Evolutionary conservation across 2,888 invertebrate species (phyloP), one percentile per base, ranked within the genome.

Genomic region (Coenonympha glycerion): DNA sequence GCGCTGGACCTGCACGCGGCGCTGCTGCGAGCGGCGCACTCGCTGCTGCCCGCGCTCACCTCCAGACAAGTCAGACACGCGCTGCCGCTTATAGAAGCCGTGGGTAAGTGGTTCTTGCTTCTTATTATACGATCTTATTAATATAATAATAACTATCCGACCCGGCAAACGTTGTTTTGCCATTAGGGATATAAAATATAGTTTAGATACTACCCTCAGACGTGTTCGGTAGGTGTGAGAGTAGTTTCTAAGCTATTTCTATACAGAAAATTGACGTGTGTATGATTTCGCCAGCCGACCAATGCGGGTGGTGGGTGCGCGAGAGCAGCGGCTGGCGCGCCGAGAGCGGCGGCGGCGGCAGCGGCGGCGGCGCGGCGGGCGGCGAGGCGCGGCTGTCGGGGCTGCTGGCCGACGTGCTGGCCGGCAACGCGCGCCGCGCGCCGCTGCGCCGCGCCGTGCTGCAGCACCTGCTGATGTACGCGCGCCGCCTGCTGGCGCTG

Each of bases 1-100:
- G 67, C 68, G 13, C 64, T 61, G 49, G 68, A 67, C 55, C 57
- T 68, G 59, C 73, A 67, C 63, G 77, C 70, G 34, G 62, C 91
- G 28, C 76, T 94, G 51, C 76, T 95, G 49, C 90, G 90, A 68
- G 59, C 65, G 62, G 89, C 93, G 15, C 89, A 92, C 68, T 91
- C 92, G 61, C 76, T 95, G 55, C 61, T 69, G 90, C 93, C 40
- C 89, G 91, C 69, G 91, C 92, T 44, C 87, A 89, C 55, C 92
- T 91, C 28, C 89, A 91, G 3, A 78, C 93, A 51, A 86, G 90
- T 63, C 88, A 89, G 40, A 84, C 90, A 63, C 88, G 91, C 67
- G 90, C 91, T 55, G 92, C 94, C 53, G 76, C 95, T 65, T 91
- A 94, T 89, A 91, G 94, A 46, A 91, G 94, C 81, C 13, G 77